phyloP scores from a whole-genome alignment of 2,113 vertebrate genomes.

The Cyrtonyx montezumae region DNA sequence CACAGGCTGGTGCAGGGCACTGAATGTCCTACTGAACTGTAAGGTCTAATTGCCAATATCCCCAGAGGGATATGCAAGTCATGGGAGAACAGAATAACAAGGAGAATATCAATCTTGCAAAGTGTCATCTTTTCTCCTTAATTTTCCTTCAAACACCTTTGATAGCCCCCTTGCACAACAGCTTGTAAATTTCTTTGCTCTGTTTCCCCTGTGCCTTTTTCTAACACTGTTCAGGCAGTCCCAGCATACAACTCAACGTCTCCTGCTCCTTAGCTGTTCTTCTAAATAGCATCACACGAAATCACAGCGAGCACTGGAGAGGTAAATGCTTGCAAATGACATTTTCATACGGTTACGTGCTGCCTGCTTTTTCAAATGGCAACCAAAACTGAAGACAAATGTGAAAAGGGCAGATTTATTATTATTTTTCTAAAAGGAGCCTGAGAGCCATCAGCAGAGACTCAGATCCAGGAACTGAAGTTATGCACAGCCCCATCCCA shows the following conservation, averaged over 20 bases:
- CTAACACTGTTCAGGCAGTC: background rate
- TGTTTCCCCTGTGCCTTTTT: background rate
- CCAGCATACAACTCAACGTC: rapidly evolving
- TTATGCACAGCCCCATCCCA: rapidly evolving
- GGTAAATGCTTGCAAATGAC: background rate
- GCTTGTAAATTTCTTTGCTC: background rate
- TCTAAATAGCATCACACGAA: background rate
- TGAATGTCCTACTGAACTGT: rapidly evolving
- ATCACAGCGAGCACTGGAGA: background rate
- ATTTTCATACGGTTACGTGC: background rate
- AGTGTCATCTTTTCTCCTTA: background rate
- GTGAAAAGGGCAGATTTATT: background rate
- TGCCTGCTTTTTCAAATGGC: background rate
- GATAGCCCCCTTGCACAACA: background rate
- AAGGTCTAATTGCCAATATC: background rate
- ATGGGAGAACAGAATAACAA: background rate
- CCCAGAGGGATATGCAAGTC: background rate
- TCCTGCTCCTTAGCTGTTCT: background rate
- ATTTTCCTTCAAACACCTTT: background rate
- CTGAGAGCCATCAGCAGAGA: background rate
- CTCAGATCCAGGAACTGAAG: background rate
- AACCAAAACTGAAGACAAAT: background rate
- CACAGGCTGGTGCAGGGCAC: background rate
- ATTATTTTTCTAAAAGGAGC: background rate
- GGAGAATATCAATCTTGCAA: background rate